phyloP scores from a whole-genome alignment of 2,113 vertebrate genomes.

The cattle (Bos taurus) region ARS-UCD2.0 NC_037342.1:7197501-7198000 shows the following conservation, averaged over 20 bases:
- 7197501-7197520: not conserved
- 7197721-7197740: not conserved
- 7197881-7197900: not conserved
- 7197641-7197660: not conserved
- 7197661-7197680: not conserved
- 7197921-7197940: not conserved
- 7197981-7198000: not conserved
- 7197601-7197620: not conserved
- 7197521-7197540: not conserved
- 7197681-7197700: not conserved
- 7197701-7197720: not conserved
- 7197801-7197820: fast-evolving
- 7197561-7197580: not conserved
- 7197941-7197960: not conserved
- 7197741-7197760: not conserved
- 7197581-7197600: not conserved
- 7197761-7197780: not conserved
- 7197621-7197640: not conserved
- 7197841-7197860: not conserved
- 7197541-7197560: not conserved
- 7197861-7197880: not conserved
- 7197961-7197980: not conserved
- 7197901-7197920: not conserved
- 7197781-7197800: not conserved
- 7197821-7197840: not conserved